Evolutionary conservation across 2,888 invertebrate genomes (phyloP), one percentile per base, ranked within the genome.

Genomic region (Belgica antarctica): DNA sequence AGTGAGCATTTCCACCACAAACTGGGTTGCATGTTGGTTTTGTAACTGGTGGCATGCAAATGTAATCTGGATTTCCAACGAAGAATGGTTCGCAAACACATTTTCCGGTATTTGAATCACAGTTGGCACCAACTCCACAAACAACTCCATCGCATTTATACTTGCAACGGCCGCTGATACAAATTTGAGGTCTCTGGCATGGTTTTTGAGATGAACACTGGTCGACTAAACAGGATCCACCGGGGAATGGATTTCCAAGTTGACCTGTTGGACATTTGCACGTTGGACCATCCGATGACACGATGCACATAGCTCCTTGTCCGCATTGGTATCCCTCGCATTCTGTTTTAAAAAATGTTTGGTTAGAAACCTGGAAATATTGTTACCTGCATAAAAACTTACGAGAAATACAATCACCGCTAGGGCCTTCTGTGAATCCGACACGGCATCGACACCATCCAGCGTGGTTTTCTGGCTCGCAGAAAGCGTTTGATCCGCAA

Each of bases 211-310:
- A 83, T 0, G 91, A 91, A 78, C 94, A 94, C 68, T 91, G 83
- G 78, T 94, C 94, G 66, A 89, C 87, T 70, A 84, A 83, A 76
- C 95, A 95, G 70, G 84, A 84, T 41, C 94, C 95, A 25, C 95
- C 95, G 1, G 94, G 91, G 82, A 94, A 95, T 5, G 95, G 94
- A 81, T 95, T 94, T 19, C 94, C 94, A 71, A 88, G 85, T 78
- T 88, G 89, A 61, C 93, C 93, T 77, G 92, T 90, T 1, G 89
- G 85, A 76, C 94, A 95, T 76, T 91, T 89, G 77, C 94, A 95
- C 3, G 93, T 93, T 15, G 93, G 92, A 12, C 94, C 94, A 19
- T 85, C 84, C 73, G 88, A 86, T 31, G 92, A 89, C 72, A 91
- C 89, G 73, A 94, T 91, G 76, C 94, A 95, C 72, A 91, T 87